phyloP scores from a whole-genome alignment of 2,888 invertebrate species.

The Cheilosia vernalis region DNA sequence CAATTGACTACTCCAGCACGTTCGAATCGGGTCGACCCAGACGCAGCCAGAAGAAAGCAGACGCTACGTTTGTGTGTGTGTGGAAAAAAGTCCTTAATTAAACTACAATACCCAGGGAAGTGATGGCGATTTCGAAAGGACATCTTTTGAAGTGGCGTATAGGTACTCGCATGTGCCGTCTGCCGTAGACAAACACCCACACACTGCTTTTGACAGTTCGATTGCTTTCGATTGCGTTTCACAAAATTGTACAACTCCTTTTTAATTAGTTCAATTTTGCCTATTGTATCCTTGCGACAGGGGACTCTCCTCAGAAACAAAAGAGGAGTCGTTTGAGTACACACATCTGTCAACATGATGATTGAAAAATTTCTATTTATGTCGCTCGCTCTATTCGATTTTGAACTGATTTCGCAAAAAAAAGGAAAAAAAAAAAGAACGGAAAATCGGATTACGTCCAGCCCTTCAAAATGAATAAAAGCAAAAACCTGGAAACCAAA shows the following conservation, averaged over 20 bases:
- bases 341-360: conserved; percentile 47
- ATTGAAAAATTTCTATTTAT: conserved; percentile 66
- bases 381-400: conserved; percentile 40
- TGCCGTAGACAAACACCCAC: conserved; percentile 50
- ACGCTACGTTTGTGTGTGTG: background rate
- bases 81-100: conserved; percentile 59
- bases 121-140: conserved; percentile 64
- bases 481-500: conserved; percentile 27
- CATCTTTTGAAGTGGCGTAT: conserved; percentile 62
- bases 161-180: background rate
- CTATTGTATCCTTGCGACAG: conserved; percentile 44
- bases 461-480: conserved; percentile 11
- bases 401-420: conserved; percentile 5
- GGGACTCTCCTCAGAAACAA: conserved; percentile 1
- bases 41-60: conserved; percentile 7
- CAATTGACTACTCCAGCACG: conserved; percentile 66
- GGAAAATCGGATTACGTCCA: conserved; percentile 40
- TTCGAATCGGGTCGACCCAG: conserved; percentile 10
- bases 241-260: conserved; percentile 53
- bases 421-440: conserved; percentile 11
- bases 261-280: conserved; percentile 73
- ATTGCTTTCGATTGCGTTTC: conserved; percentile 68
- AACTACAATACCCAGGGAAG: conserved; percentile 64
- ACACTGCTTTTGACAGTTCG: conserved; percentile 73
- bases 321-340: background rate